Evolutionary conservation across 2,888 invertebrate species (phyloP).

Genomic region (Schizotus pectinicornis): DNA sequence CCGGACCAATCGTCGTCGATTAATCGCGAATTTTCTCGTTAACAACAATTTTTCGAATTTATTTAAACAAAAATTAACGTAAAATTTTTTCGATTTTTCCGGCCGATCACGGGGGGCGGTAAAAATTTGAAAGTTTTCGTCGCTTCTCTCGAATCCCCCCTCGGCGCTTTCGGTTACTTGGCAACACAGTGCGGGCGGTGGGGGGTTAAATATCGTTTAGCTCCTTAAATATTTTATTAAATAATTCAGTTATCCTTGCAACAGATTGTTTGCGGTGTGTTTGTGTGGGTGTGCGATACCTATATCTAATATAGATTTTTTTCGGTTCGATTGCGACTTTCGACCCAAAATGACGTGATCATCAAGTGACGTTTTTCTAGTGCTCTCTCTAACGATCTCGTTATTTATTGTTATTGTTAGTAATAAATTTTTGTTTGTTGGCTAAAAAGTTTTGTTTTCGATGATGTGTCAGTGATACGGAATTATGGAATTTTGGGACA

Average conservation of each 20-base stretch:
- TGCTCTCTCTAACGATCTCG: not conserved
- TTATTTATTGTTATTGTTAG: constrained; percentile 5
- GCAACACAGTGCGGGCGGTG: constrained; percentile 12
- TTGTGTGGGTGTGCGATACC: too few relatives aligned
- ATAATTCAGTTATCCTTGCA: constrained; percentile 28
- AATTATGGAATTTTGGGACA: constrained; percentile 58
- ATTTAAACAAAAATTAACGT: too few relatives aligned
- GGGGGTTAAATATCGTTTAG: constrained; percentile 38
- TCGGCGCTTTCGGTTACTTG: not conserved
- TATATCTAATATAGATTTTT: too few relatives aligned
- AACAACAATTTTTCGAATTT: too few relatives aligned
- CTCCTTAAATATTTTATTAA: constrained; percentile 40
- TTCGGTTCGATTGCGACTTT: not conserved
- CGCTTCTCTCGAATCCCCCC: not conserved
- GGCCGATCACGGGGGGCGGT: too few relatives aligned
- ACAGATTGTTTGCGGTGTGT: constrained; percentile 22
- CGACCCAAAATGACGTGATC: constrained; percentile 8
- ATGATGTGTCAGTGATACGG: constrained; percentile 19
- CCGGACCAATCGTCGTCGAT: too few relatives aligned
- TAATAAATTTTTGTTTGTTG: too few relatives aligned
- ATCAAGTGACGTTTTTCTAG: not conserved
- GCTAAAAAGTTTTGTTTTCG: not conserved
- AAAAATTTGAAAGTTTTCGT: not conserved
- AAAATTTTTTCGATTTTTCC: too few relatives aligned
- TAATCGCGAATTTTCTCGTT: too few relatives aligned